Percentiles rank a stretch among this genome's conserved stretches.
These are phyloP conservation scores for Pseudomugil tenellus DNA, from an alignment of 2,797 vertebrate species.

Conservation along the genomic window DNA sequence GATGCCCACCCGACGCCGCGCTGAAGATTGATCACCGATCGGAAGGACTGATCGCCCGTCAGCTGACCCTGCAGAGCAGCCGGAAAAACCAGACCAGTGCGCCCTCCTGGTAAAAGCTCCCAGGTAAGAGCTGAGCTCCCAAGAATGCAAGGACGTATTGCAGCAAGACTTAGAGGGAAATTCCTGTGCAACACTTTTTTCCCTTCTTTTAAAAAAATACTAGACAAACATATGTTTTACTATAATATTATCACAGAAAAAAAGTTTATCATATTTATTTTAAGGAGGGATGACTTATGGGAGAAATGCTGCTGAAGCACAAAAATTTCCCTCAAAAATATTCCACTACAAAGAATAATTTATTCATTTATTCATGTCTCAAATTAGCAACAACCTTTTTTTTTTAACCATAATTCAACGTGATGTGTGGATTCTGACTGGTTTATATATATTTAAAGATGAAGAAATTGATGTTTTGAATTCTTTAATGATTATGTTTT, in stretches of 20 bases:
- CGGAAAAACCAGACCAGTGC: constrained; percentile 39
- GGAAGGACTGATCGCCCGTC: constrained; percentile 40
- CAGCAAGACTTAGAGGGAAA: constrained; percentile 75
- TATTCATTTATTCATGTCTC: not conserved
- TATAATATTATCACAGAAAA: constrained; percentile 34
- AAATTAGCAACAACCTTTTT: not conserved
- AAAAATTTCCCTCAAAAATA: not conserved
- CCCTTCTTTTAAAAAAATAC: constrained; percentile 53
- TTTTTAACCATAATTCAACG: not conserved
- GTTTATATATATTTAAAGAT: not conserved
- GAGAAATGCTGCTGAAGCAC: not conserved
- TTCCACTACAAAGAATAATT: too few species aligned
- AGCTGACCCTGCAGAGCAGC: constrained; percentile 32
- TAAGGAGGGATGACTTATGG: not conserved
- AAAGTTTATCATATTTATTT: constrained; percentile 3
- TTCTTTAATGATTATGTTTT: constrained; percentile 1
- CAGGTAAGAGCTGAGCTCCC: constrained; percentile 78
- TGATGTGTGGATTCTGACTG: not conserved
- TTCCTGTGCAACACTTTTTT: constrained; percentile 67
- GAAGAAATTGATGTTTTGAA: constrained; percentile 9
- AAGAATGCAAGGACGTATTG: constrained; percentile 79
- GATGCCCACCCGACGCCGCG: constrained; percentile 58
- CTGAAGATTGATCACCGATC: constrained; percentile 59
- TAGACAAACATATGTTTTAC: constrained; percentile 56
- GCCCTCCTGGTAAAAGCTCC: constrained; percentile 41